These are phyloP conservation scores for Corbicula japonica DNA, from an alignment of 2,888 invertebrate species.

Conservation along the genomic window DNA sequence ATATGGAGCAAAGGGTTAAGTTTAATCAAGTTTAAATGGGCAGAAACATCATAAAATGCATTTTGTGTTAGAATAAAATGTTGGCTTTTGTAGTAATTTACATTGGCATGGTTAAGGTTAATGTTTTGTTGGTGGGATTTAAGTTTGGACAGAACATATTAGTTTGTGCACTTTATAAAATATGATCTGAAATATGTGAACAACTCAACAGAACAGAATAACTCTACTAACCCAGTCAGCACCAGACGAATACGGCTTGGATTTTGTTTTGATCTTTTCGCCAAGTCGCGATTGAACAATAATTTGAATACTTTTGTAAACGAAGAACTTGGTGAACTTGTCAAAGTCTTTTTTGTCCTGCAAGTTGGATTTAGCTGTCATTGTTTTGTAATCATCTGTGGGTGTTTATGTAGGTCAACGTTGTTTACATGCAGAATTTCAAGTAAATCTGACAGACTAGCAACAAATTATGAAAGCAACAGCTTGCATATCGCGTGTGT, in stretches of 20 bases:
- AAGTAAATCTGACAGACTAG: too few relatives aligned
- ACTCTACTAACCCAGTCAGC: conserved; percentile 92
- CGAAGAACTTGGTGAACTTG: conserved; percentile 95
- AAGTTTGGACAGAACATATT: too few relatives aligned
- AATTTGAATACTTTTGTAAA: conserved; percentile 95
- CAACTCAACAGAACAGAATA: background rate
- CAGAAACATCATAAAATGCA: too few relatives aligned
- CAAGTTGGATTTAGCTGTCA: conserved; percentile 71
- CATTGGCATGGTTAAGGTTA: too few relatives aligned
- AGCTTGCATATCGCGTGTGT: too few relatives aligned
- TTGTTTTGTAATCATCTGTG: conserved; percentile 6
- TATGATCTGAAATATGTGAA: background rate
- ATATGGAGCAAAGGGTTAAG: too few relatives aligned
- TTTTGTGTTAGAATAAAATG: too few relatives aligned
- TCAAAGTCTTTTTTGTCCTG: conserved; percentile 91
- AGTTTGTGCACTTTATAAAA: too few relatives aligned
- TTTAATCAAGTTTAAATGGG: too few relatives aligned
- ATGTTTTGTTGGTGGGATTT: too few relatives aligned
- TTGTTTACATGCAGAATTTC: conserved; percentile 53
- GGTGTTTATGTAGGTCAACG: conserved; percentile 42
- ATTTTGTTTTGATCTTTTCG: conserved; percentile 93
- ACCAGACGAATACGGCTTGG: conserved; percentile 92
- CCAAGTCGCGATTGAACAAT: conserved; percentile 97
- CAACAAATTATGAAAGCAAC: too few relatives aligned
- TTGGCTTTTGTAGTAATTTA: too few relatives aligned